Evolutionary conservation across 2,888 invertebrate species (phyloP), one percentile per base, ranked within the genome.

Genomic region (Callinectes sapidus): DNA sequence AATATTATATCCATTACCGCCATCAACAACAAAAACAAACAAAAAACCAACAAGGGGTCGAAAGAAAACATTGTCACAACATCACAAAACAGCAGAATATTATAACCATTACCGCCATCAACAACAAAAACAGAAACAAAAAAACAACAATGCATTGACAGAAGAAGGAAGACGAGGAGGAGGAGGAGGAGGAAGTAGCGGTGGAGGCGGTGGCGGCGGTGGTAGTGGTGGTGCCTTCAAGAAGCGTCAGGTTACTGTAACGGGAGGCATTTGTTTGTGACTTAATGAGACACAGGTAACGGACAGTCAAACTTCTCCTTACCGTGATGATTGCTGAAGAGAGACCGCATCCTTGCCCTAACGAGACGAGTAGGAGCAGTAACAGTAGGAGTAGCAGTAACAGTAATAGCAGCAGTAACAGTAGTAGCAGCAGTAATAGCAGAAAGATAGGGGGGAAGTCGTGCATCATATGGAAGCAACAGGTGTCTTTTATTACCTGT

Each of bases 401-500:
- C 18, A 23, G 61, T 16, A 61, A 23, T 16, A 71, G 71, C 5
- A 61, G 61, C 2, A 61, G 23, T 23, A 23, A 6, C 23, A 61
- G 23, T 23, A 23, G 61, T 23, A 23, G 61, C 2, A 61, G 61
- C 2, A 71, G 71, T 0, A 28, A 28, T 28, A 71, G 71, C 28
- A 28, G 71, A 28, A 71, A 10, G 71, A 28, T 1, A 10, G 28
- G 71, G 71, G 2, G 71, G 71, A 71, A 28, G 71, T 81, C 16
- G 2, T 35, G 35, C 35, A 35, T 35, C 35, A 35, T 81, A 35
- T 35, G 81, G 35, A 81, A 35, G 35, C 81, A 81, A 35, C 81
- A 81, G 81, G 35, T 81, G 81, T 81, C 81, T 35, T 81, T 48
- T 81, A 18, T 81, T 81, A 81, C 81, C 81, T 81, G 81, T 81